Evolutionary conservation across 2,797 vertebrate species (phyloP).

Genomic region (Bovichtus variegatus): DNA sequence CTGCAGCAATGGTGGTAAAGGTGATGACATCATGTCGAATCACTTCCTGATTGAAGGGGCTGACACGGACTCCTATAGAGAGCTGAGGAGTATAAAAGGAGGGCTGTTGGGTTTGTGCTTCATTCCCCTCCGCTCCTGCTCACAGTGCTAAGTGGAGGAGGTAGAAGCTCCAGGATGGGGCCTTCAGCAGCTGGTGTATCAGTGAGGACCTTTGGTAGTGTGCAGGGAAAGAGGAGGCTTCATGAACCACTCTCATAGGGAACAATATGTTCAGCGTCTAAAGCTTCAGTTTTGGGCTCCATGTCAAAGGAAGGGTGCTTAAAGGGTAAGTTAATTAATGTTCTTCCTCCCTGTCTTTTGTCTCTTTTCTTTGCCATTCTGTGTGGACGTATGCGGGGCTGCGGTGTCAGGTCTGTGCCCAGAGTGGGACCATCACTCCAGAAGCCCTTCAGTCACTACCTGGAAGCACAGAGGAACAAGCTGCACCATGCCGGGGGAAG

Average conservation of each 20-base stretch:
- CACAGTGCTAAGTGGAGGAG: slow-evolving; percentile 59
- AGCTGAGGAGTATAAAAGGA: slow-evolving; percentile 88
- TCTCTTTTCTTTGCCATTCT: slow-evolving; percentile 30
- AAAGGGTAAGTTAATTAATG: slow-evolving; percentile 68
- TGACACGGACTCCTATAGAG: slow-evolving; percentile 96
- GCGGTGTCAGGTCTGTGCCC: slow-evolving; percentile 88
- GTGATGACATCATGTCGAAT: slow-evolving; percentile 98
- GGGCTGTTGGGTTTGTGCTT: slow-evolving; percentile 64
- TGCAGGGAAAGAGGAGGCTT: slow-evolving; percentile 41
- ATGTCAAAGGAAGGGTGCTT: slow-evolving; percentile 7
- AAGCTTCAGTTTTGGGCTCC: slow-evolving; percentile 14
- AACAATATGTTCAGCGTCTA: slow-evolving; percentile 1
- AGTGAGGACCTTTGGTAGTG: slow-evolving; percentile 21
- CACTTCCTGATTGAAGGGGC: slow-evolving; percentile 98
- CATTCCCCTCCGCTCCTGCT: slow-evolving; percentile 75
- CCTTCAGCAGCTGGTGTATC: slow-evolving; percentile 45
- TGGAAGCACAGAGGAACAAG: slow-evolving; percentile 96
- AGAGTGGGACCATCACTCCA: slow-evolving; percentile 94
- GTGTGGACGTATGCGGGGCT: slow-evolving; percentile 37
- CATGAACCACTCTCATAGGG: slow-evolving; percentile 3
- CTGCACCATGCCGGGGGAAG: slow-evolving; percentile 90
- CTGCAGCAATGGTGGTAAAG: slow-evolving; percentile 81
- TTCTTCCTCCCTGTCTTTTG: slow-evolving; percentile 24
- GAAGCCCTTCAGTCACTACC: slow-evolving; percentile 97
- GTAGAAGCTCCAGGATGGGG: slow-evolving; percentile 36